Evolutionary conservation across 2,113 vertebrate species (phyloP), one percentile per base, ranked within the genome.

Genomic region (Syngnathus floridae): DNA sequence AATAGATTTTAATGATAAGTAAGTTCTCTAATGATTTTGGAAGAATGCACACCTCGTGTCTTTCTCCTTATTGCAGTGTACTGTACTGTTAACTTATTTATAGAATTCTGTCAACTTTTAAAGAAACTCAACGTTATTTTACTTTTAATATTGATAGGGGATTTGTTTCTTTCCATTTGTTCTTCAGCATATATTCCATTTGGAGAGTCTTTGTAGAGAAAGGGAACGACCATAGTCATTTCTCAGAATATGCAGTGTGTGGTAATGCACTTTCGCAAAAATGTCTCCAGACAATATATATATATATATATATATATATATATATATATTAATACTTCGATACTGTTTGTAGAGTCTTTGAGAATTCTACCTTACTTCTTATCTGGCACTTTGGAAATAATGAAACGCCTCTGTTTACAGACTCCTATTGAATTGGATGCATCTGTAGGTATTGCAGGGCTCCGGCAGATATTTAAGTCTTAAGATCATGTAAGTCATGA

Each of bases 311-410:
- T 38, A 38, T 38, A 38, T 38, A 38, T 38, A 38, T 38, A 38
- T 38, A 38, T 38, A 38, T 38, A 38, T 38, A 38, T 38, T 3
- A 11, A 55, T 14, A 16, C 26, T 74, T 85, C 75, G 56, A 68
- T 78, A 76, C 65, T 14, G 13, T 67, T 75, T 79, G 21, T 61
- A 70, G 48, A 12, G 62, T 3, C 48, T 52, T 31, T 52, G 41
- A 26, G 4, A 71, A 67, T 69, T 59, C 63, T 48, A 38, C 45
- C 45, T 46, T 21, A 0, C 40, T 68, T 54, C 55, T 57, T 52
- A 62, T 71, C 14, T 48, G 58, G 22, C 19, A n/a, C 52, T 52
- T 46, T 64, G 59, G 76, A 6, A 61, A 64, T 19, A 43, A 64
- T 63, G 19, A 68, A 35, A 51, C 43, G 3, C 45, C 45, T 46